phyloP scores from a whole-genome alignment of 1,140 invertebrate species.

The Brachionus asplanchnoidis region DNA sequence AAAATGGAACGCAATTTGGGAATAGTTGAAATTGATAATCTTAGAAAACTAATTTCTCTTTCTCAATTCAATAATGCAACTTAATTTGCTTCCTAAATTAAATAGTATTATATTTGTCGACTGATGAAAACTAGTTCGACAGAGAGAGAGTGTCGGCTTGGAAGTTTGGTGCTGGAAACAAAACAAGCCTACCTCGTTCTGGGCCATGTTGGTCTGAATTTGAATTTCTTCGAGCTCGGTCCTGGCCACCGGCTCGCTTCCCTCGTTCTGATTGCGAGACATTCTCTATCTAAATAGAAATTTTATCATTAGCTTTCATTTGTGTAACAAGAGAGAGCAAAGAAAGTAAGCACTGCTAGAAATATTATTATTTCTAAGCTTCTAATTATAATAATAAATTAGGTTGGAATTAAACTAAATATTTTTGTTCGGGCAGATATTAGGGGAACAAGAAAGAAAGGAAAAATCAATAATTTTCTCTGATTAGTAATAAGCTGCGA shows the following conservation, averaged over 20 bases:
- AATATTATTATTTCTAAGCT: neutral
- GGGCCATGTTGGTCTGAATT: constrained; percentile 74
- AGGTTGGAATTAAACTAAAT: neutral
- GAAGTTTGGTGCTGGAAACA: neutral
- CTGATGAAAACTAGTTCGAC: neutral
- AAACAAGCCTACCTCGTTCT: constrained; percentile 65
- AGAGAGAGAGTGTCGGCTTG: neutral
- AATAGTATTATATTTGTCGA: neutral
- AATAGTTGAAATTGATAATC: neutral
- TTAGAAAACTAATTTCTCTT: neutral
- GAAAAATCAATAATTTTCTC: neutral
- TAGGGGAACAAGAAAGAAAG: neutral
- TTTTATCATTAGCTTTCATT: neutral
- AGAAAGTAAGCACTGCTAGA: neutral
- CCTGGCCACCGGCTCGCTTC: constrained; percentile 37
- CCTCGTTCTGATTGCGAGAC: neutral
- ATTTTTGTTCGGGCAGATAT: neutral
- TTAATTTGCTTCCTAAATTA: neutral
- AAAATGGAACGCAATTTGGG: neutral
- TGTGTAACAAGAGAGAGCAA: neutral
- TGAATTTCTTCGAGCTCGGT: constrained; percentile 85
- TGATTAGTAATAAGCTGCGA: neutral
- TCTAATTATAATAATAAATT: neutral
- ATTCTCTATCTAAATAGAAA: neutral
- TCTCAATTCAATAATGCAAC: neutral